Evolutionary conservation across 2,888 invertebrate genomes (phyloP).

Genomic region (Pasiphila rectangulata): DNA sequence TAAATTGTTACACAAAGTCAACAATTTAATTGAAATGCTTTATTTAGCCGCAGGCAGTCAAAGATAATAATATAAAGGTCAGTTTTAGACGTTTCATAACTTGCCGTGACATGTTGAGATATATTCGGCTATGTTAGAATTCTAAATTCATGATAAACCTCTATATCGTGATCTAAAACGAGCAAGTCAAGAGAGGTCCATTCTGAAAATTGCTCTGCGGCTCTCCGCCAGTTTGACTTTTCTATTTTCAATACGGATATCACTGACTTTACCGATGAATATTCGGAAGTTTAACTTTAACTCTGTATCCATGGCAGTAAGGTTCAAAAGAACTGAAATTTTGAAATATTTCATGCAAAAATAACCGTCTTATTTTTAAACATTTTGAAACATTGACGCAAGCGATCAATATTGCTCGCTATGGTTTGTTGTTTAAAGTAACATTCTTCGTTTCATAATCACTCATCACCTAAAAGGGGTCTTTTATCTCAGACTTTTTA

Average conservation of each 20-base stretch:
- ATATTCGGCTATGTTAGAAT: neutral
- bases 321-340: conserved; percentile 6
- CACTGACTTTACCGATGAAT: conserved; percentile 15
- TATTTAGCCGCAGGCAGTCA: no score
- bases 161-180: conserved; percentile 13
- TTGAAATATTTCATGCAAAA: conserved; percentile 11
- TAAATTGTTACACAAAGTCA: no score
- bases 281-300: conserved; percentile 5
- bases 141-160: conserved; percentile 18
- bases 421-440: conserved; percentile 7
- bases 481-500: conserved; percentile 2
- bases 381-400: conserved; percentile 18
- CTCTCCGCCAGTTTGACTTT: conserved; percentile 21
- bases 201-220: conserved; percentile 29
- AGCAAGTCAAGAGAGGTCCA: conserved; percentile 21
- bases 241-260: conserved; percentile 30
- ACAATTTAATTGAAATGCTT: no score
- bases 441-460: conserved; percentile 1
- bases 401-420: conserved; percentile 10
- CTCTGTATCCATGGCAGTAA: conserved; percentile 7
- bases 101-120: neutral
- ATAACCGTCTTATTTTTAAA: conserved; percentile 18
- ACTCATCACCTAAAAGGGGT: conserved; percentile 1
- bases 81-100: neutral
- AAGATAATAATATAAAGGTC: no score